phyloP scores from a whole-genome alignment of 2,888 invertebrate species.

The Tridacna crocea region DNA sequence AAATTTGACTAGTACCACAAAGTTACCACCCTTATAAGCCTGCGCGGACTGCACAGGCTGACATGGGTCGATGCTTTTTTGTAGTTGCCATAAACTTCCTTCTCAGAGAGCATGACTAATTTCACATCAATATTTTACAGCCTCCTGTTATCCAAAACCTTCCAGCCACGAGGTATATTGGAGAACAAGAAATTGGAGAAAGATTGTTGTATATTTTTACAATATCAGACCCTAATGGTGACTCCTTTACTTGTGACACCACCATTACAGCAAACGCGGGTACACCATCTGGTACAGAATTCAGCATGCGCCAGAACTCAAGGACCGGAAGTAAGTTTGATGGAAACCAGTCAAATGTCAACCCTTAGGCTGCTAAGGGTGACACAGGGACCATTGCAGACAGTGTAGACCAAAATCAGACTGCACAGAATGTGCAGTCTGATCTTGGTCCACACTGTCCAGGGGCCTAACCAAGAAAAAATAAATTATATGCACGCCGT shows the following conservation, averaged over 20 bases:
- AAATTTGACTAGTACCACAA: not conserved
- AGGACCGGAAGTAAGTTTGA: conserved; percentile 23
- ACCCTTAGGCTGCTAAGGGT: too few species aligned
- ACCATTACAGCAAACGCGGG: conserved; percentile 17
- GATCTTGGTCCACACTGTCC: too few species aligned
- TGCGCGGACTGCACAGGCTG: too few species aligned
- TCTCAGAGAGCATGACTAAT: not conserved
- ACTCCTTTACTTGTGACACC: conserved; percentile 28
- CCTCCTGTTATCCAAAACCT: conserved; percentile 25
- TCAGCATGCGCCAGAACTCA: conserved; percentile 19
- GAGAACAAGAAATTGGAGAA: conserved; percentile 28
- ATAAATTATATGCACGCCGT: too few species aligned
- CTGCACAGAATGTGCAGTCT: too few species aligned
- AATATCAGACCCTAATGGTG: conserved; percentile 29
- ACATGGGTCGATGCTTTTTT: too few species aligned
- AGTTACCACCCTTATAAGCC: too few species aligned
- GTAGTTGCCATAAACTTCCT: too few species aligned
- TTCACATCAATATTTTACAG: conserved; percentile 7
- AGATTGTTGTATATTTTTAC: conserved; percentile 20
- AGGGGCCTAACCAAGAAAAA: too few species aligned
- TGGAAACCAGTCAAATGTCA: not conserved
- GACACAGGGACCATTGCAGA: too few species aligned
- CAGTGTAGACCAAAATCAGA: too few species aligned
- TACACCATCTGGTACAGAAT: conserved; percentile 13
- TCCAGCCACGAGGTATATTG: conserved; percentile 13